Conservation (phyloP, 2,797 vertebrate species). For the Falco novaeseelandiae region DNA sequence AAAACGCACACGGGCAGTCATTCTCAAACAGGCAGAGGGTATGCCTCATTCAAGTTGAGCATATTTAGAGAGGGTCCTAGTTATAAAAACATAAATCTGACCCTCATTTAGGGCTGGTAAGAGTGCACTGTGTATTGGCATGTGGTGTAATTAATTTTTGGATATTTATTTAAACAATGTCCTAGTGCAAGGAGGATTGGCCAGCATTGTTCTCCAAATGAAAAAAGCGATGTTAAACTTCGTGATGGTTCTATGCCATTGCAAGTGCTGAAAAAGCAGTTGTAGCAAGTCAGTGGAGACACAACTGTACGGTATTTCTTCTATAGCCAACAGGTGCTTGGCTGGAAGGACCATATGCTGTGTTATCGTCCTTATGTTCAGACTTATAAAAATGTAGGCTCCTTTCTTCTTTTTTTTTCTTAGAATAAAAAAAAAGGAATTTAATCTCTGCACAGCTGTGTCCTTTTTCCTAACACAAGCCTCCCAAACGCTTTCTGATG, state of each 20-base stretch:
- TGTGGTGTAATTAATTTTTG: neutral
- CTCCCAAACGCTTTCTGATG: neutral
- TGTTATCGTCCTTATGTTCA: neutral
- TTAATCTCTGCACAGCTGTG: neutral
- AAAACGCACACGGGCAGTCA: fast-evolving
- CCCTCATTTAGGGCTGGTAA: neutral
- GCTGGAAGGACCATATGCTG: neutral
- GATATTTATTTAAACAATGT: neutral
- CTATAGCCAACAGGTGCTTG: neutral
- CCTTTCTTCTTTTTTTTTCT: neutral
- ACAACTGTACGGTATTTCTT: neutral
- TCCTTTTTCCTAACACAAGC: neutral
- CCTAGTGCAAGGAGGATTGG: neutral
- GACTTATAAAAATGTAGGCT: neutral
- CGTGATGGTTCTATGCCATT: neutral
- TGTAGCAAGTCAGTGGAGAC: neutral
- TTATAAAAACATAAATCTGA: neutral
- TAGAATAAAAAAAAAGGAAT: neutral
- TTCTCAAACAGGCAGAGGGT: neutral
- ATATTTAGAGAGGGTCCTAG: neutral
- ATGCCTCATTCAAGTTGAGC: neutral
- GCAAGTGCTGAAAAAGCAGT: neutral
- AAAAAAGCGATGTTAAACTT: neutral
- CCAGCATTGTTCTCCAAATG: neutral
- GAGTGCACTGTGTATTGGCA: neutral